Base-by-base conservation (phyloP, 2,797 vertebrate species). In the Natrix natrix region DNA sequence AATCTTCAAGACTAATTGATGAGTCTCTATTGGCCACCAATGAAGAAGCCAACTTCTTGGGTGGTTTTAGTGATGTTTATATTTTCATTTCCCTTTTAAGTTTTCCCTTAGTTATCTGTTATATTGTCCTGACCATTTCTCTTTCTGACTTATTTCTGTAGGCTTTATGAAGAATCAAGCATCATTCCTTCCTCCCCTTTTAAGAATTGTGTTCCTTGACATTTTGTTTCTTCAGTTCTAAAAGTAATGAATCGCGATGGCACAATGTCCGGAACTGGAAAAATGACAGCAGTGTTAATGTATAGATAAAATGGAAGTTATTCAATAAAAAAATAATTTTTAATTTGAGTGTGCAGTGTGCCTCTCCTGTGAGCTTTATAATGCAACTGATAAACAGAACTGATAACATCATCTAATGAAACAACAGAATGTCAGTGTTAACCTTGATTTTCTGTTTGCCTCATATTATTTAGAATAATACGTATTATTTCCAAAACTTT, bases 81-180 rank as follows among this genome's bases (percentile, higher is more conserved):
- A 26, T 87, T 60, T 86, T 54, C 69, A 43, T 93, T 89, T 6
- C 63, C 22, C 28, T 24, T 24, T 32, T 59, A 43, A 16, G 32
- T 5, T 78, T 16, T 59, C n/a, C 89, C 37, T 37, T 57, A 83
- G n/a, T 43, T 91, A 52, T 57, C 32, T n/a, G 4, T 66, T 89
- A 28, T 43, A 57, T 57, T 89, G 86, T 52, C 37, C 20, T 93
- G 20, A 86, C 52, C 32, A 32, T 91, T 56, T 89, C 13, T 93
- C 92, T 97, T 93, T 96, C 59, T 95, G 63, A 16, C 94, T 96
- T 97, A 37, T 95, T 96, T 95, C 87, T 95, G 55, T 92, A 97
- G 97, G 96, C 91, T 95, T 94, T 93, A 93, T 95, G 4, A 94
- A 86, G 28, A 92, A 93, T 55, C 92, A 92, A 93, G 91, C 95